A percentile compares a stretch with the other conserved stretches of the same genome.
These are phyloP conservation scores for Lanius ludovicianus DNA, from an alignment of 2,113 vertebrate genomes.

Conservation along the genomic window DNA sequence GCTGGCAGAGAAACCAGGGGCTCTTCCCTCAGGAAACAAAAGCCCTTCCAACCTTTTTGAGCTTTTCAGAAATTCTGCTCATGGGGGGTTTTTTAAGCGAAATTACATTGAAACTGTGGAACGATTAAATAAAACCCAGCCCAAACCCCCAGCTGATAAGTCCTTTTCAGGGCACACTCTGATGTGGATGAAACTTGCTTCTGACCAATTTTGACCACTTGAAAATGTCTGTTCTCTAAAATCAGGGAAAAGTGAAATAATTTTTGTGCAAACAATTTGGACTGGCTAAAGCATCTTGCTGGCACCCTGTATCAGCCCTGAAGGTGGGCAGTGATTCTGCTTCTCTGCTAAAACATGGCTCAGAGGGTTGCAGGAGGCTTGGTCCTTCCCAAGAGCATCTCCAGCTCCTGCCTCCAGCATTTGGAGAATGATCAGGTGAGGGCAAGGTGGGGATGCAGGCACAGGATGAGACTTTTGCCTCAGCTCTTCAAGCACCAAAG, in stretches of 20 bases:
- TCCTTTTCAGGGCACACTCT: background rate
- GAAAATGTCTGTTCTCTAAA: background rate
- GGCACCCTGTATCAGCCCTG: background rate
- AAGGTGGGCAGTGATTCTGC: accelerated
- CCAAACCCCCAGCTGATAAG: background rate
- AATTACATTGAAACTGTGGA: background rate
- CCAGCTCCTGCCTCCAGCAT: background rate
- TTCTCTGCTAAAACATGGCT: background rate
- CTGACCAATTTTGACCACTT: background rate
- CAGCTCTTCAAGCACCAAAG: background rate
- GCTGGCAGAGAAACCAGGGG: background rate
- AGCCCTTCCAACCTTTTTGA: background rate
- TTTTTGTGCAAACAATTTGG: background rate
- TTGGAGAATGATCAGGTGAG: background rate
- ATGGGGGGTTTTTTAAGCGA: background rate
- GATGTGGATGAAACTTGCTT: background rate
- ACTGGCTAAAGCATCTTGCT: background rate
- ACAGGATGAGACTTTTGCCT: background rate
- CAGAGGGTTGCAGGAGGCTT: background rate
- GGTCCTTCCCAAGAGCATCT: background rate
- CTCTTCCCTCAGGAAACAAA: constrained; percentile 12
- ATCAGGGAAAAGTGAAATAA: background rate
- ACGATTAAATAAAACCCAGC: background rate
- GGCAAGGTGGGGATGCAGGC: background rate
- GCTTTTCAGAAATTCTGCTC: background rate